A percentile compares a stretch with the other conserved stretches of the same genome.
These are phyloP conservation scores for Oceanodroma leucorhoa DNA, from an alignment of 2,797 vertebrate genomes.

Conservation along the genomic window DNA sequence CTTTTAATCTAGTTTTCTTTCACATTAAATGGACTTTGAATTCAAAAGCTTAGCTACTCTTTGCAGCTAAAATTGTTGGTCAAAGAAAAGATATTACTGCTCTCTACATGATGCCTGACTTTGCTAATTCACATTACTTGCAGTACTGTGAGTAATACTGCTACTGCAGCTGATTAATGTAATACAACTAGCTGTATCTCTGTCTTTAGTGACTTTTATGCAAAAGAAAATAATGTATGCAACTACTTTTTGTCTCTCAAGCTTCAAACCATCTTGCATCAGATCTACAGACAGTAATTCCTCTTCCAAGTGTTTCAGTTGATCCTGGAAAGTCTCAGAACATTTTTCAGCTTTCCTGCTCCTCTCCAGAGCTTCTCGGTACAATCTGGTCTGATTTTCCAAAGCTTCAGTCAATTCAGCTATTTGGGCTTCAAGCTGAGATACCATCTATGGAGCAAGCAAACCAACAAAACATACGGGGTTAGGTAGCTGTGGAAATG, in stretches of 20 bases:
- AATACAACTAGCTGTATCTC: not conserved
- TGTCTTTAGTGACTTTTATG: not conserved
- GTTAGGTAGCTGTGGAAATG: not conserved
- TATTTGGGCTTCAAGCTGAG: slow-evolving; percentile 79
- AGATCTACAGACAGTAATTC: slow-evolving; percentile 81
- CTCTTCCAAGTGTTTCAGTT: slow-evolving; percentile 78
- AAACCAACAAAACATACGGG: not conserved
- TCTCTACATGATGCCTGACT: not conserved
- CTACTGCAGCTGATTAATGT: not conserved
- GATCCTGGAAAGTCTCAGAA: slow-evolving; percentile 76
- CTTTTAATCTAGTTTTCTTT: not conserved
- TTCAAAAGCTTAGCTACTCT: not conserved
- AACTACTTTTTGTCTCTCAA: slow-evolving; percentile 84
- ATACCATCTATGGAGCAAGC: slow-evolving; percentile 67
- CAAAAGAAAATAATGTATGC: not conserved
- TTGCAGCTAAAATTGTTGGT: not conserved
- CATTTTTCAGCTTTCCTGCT: slow-evolving; percentile 80
- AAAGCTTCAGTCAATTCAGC: slow-evolving; percentile 74
- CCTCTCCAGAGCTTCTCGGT: slow-evolving; percentile 77
- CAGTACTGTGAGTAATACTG: not conserved
- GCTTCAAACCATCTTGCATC: slow-evolving; percentile 78
- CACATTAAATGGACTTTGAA: not conserved
- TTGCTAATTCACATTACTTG: not conserved
- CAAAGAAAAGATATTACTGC: not conserved
- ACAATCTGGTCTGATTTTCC: slow-evolving; percentile 74